Evolutionary conservation across 2,113 vertebrate species (phyloP).

Genomic region (Apaloderma vittatum): DNA sequence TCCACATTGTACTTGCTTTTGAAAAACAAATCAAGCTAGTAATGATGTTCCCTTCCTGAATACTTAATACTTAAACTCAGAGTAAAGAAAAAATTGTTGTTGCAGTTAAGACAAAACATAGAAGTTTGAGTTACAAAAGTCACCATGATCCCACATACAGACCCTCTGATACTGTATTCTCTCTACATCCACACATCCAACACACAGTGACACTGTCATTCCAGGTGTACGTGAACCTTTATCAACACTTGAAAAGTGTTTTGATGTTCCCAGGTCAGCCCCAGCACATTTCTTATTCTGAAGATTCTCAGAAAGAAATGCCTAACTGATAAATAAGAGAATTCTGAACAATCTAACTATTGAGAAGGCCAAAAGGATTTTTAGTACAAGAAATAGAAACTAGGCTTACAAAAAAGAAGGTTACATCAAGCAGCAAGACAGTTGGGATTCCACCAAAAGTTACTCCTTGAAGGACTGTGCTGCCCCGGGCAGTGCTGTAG

Average conservation of each 20-base stretch:
- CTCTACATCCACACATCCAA: not conserved
- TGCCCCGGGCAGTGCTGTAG: constrained; percentile 82
- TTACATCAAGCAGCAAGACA: constrained; percentile 90
- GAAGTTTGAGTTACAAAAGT: not conserved
- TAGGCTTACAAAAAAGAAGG: constrained; percentile 86
- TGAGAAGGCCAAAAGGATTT: not conserved
- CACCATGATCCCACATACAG: not conserved
- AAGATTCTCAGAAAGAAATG: not conserved
- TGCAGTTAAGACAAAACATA: not conserved
- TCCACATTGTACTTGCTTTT: not conserved
- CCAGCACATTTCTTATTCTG: not conserved
- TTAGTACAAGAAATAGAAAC: not conserved
- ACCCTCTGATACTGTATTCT: not conserved
- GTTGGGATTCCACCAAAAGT: constrained; percentile 90
- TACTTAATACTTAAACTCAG: not conserved
- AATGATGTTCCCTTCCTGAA: not conserved
- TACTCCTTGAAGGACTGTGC: constrained; percentile 87
- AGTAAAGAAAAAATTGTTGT: not conserved
- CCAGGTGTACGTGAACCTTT: not conserved
- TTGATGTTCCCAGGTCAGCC: not conserved
- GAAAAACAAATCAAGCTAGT: not conserved
- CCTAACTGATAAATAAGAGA: not conserved
- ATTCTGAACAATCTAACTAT: not conserved
- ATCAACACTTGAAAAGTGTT: not conserved
- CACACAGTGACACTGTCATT: not conserved